A percentile compares a stretch with the other conserved stretches of the same genome.
Conservation (phyloP, 2,113 vertebrate species). For the Ameiurus melas region DNA sequence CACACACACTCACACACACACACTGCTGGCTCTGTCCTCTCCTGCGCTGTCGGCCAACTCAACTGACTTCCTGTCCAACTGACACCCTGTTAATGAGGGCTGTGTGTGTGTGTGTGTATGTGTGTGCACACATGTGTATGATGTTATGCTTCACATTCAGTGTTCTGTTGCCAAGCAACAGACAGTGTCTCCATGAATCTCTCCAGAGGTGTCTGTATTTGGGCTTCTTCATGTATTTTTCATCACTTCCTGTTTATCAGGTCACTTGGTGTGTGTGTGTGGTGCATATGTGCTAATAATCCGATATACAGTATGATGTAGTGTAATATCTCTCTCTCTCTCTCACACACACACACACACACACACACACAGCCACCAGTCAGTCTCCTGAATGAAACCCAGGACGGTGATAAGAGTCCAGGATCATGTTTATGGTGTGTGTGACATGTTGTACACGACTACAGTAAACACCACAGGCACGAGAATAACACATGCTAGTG, state of each 20-base stretch:
- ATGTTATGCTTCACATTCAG: slow-evolving; percentile 50
- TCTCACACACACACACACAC: not conserved
- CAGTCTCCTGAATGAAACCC: too few relatives aligned
- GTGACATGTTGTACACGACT: too few relatives aligned
- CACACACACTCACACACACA: slow-evolving; percentile 33
- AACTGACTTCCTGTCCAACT: slow-evolving; percentile 65
- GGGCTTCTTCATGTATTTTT: not conserved
- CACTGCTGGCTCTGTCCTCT: slow-evolving; percentile 41
- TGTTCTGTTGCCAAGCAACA: slow-evolving; percentile 66
- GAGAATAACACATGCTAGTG: too few relatives aligned
- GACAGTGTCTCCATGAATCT: slow-evolving; percentile 51
- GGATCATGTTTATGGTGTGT: too few relatives aligned
- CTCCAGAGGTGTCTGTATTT: slow-evolving; percentile 33
- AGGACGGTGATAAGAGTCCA: too few relatives aligned
- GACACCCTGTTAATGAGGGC: slow-evolving; percentile 58
- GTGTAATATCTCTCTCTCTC: not conserved
- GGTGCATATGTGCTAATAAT: not conserved
- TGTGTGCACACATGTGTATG: not conserved
- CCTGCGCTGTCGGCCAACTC: slow-evolving; percentile 55
- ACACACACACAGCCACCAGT: too few relatives aligned
- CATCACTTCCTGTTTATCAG: not conserved
- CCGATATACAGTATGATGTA: not conserved
- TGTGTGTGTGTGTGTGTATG: slow-evolving; percentile 14
- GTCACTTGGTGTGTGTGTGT: not conserved
- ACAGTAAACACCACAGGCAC: too few relatives aligned